Base-by-base conservation (phyloP, 2,888 invertebrate genomes). In the Tetramorium bicarinatum region DNA sequence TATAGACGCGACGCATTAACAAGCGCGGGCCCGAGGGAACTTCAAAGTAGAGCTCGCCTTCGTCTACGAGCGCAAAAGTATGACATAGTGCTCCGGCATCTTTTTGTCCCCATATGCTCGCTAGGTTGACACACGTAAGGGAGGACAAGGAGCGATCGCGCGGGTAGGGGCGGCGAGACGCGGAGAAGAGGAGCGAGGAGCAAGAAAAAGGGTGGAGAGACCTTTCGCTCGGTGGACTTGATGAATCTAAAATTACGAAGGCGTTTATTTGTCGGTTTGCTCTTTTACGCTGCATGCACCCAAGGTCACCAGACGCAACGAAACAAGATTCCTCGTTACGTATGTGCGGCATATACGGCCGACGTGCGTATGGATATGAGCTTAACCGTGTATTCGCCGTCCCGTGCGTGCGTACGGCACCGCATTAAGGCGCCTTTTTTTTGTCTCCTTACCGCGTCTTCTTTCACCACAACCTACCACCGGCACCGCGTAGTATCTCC, bases 311-410 rank as follows among this genome's bases (percentile, higher is more conserved):
- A 83, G 85, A 85, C 87, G 80, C 87, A 88, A 87, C 77, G 77
- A 85, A 84, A 89, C 82, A 83, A 88, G 83, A 89, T 88, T 88
- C 87, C 83, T 82, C 85, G 82, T 86, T 87, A 81, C 86, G 82
- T 86, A 83, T 85, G 82, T 87, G 82, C 82, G 82, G 81, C 82
- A 82, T 85, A 82, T 85, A 82, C 81, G 64, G 71, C 25, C 77
- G 71, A 47, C 18, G 34, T 76, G 54, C 77, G 69, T 75, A 81
- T 71, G 29, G 49, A 49, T 77, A 49, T n/a, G 59, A 52, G 52
- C 41, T 59, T 38, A 64, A 77, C 80, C 80, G 59, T 61, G 54
- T 76, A 74, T 81, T 59, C 13, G 61, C 44, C n/a, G 18, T 34
- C 52, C 59, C n/a, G 47, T n/a, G 47, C 34, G 47, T n/a, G 71